Base-by-base conservation (phyloP, 2,888 invertebrate species). In the Beris morrisii region DNA sequence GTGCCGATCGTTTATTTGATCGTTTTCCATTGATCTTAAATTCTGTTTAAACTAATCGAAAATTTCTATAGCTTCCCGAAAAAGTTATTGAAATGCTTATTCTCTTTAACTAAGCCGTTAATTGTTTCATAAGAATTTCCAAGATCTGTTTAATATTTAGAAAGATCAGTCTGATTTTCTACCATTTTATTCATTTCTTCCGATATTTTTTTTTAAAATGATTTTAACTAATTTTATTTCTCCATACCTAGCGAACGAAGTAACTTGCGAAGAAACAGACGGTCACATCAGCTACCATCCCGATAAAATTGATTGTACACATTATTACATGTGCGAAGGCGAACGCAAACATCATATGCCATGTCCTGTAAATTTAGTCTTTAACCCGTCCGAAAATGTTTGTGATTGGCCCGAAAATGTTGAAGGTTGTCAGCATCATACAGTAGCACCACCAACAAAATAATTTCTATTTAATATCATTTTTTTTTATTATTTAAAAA, bases 321-420 rank as follows among this genome's bases (percentile, higher is more conserved):
- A 91, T 86, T 96, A 95, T 81, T 95, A 92, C 83, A 95, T 95
- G 95, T 96, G 95, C 77, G 95, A 95, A 82, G 95, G 95, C 43
- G 95, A 95, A 78, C 85, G 95, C 64, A 94, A 94, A 78, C 95
- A 95, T 77, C 95, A 95, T 82, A 95, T 95, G 95, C 95, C 95
- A 54, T 96, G 95, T 77, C 95, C 95, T 6, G 87, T 88, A 59
- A 93, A 95, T 81, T 85, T 96, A 69, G 95, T 95, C 12, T 96
- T 95, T 82, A 95, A 96, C 79, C 88, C 88, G 48, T 92, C 93
- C 74, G 93, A 95, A 77, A 95, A 93, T 76, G 95, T 96, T 9
- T 96, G 95, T 78, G 96, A 96, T 82, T 95, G 95, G 95, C 94
- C 95, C 0, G 95, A 95, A 76, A 95, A 95, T 75, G 95, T 95